Base-by-base conservation (phyloP, 2,113 vertebrate species). In the Phocoena sinus region DNA sequence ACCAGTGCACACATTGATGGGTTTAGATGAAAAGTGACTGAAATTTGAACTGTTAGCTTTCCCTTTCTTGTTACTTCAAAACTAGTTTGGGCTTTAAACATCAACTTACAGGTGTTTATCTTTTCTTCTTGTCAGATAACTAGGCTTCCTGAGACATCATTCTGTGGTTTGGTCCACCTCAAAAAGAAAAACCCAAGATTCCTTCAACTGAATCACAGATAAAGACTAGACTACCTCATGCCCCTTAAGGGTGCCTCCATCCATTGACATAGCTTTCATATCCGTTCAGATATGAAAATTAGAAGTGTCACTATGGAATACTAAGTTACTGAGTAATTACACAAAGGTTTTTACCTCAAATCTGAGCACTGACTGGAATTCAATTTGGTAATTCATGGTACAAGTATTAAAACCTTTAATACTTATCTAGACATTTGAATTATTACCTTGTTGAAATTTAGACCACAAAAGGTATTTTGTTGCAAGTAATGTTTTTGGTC, bases 31-130 rank as follows among this genome's bases (percentile, higher is more conserved):
- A 98, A 98, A 98, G 98, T 97, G 96, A 98, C 95, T 99, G 99
- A 99, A 99, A 99, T 98, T 86, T 98, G 98, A 99, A 98, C 98
- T 97, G 70, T 98, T 97, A 97, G 89, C 97, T 98, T 97, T 96
- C 96, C 91, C 98, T 98, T 98, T 98, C 97, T 98, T 98, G 97
- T 93, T 96, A 97, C 96, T 98, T 98, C 98, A 98, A 98, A 98
- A 97, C 96, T 95, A 97, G 98, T 98, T 98, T 98, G 71, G 85
- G 97, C 96, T 98, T 97, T 98, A 98, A 98, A 98, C 60, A 98
- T 98, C 97, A 98, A 98, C 95, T 97, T 98, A 98, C 98, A 98
- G 98, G 98, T 98, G 98, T 98, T 98, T 97, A 98, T 98, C 98
- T 97, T 97, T 98, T 97, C 95, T 93, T 96, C 98, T 96, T 98